Evolutionary conservation across 2,113 vertebrate species (phyloP).

Genomic region (Actenoides lindsayi): DNA sequence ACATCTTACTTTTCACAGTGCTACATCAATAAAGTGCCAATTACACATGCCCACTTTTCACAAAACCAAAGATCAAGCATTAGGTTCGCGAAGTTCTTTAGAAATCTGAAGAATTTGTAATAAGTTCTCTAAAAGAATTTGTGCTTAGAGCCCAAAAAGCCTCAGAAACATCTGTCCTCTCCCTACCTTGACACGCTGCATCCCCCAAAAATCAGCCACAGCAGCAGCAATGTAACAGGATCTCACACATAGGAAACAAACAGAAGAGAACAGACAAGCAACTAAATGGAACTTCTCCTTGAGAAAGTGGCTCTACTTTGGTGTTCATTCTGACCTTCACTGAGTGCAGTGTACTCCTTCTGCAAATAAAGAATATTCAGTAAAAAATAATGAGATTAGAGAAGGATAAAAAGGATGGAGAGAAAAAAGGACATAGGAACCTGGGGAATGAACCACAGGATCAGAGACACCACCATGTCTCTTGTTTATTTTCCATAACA

Average conservation of each 20-base stretch:
- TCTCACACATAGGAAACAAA: background rate
- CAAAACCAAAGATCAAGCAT: background rate
- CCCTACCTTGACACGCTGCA: background rate
- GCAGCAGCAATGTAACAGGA: background rate
- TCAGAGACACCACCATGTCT: background rate
- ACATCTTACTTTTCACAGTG: background rate
- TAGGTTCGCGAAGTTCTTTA: background rate
- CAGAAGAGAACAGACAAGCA: background rate
- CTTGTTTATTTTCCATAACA: background rate
- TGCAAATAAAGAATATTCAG: background rate
- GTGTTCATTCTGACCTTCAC: background rate
- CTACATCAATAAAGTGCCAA: background rate
- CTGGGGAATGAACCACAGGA: rapidly evolving
- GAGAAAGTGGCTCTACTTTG: background rate
- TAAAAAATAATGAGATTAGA: background rate
- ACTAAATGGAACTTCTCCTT: background rate
- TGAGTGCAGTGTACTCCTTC: background rate
- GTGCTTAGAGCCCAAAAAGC: background rate
- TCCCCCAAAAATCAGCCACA: background rate
- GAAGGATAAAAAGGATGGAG: background rate
- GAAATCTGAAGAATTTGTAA: background rate
- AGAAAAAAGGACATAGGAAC: background rate
- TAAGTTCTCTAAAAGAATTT: background rate
- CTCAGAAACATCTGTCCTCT: background rate
- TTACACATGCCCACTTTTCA: background rate